A percentile compares a stretch with the other conserved stretches of the same genome.
Evolutionary conservation across 1,140 invertebrate genomes (phyloP).

Genomic region (Rhizoglyphus robini): DNA sequence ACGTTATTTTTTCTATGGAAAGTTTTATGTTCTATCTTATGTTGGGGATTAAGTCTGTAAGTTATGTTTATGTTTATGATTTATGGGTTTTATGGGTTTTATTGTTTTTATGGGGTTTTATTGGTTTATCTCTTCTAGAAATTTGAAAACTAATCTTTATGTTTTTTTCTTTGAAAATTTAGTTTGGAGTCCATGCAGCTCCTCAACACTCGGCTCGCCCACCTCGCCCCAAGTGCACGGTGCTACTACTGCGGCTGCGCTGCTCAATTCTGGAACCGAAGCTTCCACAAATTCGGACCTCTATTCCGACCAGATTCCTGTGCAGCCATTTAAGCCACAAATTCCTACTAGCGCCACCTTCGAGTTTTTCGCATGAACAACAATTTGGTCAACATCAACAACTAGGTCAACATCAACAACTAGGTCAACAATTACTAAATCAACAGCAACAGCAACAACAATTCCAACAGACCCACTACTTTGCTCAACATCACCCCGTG

Average conservation of each 20-base stretch:
- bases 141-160: too few relatives aligned
- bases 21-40: too few relatives aligned
- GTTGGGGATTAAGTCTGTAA: too few relatives aligned
- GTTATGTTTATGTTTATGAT: too few relatives aligned
- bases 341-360: not conserved
- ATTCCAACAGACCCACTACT: not conserved
- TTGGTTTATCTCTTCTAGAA: too few relatives aligned
- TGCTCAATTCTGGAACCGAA: not conserved
- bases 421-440: not conserved
- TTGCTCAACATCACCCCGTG: not conserved
- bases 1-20: too few relatives aligned
- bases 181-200: slow-evolving; percentile 10
- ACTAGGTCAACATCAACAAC: not conserved
- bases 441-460: not conserved
- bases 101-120: too few relatives aligned
- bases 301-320: not conserved
- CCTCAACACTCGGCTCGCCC: not conserved
- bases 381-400: not conserved
- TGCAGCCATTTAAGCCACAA: not conserved
- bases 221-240: too few relatives aligned
- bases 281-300: not conserved
- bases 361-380: not conserved
- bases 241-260: not conserved
- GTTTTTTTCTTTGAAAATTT: not conserved
- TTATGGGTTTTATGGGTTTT: too few relatives aligned